Conservation (phyloP, 2,888 invertebrate genomes). For the Euplagia quadripunctaria region DNA sequence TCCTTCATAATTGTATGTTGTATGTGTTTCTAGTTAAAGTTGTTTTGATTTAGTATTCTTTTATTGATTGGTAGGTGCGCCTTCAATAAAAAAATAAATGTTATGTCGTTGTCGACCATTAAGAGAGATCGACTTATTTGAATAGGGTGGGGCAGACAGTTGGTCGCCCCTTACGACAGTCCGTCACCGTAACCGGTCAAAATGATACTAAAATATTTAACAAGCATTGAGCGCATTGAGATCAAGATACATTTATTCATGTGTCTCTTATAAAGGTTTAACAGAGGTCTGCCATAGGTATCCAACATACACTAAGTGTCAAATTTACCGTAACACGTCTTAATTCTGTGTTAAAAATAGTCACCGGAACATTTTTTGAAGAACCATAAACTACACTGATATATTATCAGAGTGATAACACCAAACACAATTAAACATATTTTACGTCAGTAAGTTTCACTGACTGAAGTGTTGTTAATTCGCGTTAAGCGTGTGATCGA, state of each 20-base stretch:
- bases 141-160: neutral
- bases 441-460: no score
- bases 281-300: neutral
- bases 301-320: neutral
- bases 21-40: no score
- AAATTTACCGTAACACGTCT: neutral
- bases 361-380: neutral
- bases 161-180: neutral
- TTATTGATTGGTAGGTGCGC: neutral
- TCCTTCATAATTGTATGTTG: no score
- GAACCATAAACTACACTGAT: neutral
- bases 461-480: neutral
- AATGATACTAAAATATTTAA: neutral
- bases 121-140: neutral
- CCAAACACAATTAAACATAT: neutral
- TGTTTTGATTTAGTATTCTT: neutral
- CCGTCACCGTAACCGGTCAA: neutral
- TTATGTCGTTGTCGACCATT: neutral
- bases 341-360: neutral
- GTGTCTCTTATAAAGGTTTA: neutral
- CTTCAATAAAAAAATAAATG: neutral
- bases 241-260: neutral
- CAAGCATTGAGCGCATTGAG: neutral
- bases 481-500: no score
- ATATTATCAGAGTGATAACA: no score